phyloP scores from a whole-genome alignment of 2,797 vertebrate genomes.

The Alectoris magna region DNA sequence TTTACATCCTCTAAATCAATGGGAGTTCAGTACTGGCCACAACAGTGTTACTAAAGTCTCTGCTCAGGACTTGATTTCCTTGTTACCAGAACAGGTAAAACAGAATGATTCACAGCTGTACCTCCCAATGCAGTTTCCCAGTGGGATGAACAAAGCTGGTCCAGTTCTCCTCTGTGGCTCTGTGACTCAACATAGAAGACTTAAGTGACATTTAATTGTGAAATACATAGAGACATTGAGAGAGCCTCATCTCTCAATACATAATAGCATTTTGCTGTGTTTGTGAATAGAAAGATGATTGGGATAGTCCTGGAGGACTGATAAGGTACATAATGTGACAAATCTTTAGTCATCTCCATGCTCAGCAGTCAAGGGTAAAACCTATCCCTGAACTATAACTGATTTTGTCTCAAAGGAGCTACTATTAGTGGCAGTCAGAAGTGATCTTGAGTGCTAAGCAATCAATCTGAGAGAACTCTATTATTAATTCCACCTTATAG shows the following conservation, averaged over 20 bases:
- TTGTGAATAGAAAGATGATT: not conserved
- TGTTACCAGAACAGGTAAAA: rapidly evolving
- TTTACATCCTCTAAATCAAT: not conserved
- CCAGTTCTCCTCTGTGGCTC: not conserved
- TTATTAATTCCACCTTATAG: not conserved
- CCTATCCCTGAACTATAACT: not conserved
- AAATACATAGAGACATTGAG: not conserved
- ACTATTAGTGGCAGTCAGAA: not conserved
- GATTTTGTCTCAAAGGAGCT: not conserved
- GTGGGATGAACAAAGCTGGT: not conserved
- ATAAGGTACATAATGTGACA: rapidly evolving
- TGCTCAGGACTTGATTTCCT: not conserved
- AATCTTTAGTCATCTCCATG: not conserved
- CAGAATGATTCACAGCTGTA: not conserved
- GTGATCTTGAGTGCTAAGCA: not conserved
- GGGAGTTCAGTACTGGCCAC: not conserved
- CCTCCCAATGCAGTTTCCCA: rapidly evolving
- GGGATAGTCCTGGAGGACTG: not conserved
- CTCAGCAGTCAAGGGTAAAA: not conserved
- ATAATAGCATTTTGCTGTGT: rapidly evolving
- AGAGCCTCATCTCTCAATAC: not conserved
- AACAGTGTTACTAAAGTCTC: not conserved
- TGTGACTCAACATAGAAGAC: not conserved
- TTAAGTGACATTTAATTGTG: not conserved
- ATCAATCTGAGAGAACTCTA: not conserved